phyloP scores from a whole-genome alignment of 2,888 invertebrate genomes.

The Megastigmus dorsalis region DNA sequence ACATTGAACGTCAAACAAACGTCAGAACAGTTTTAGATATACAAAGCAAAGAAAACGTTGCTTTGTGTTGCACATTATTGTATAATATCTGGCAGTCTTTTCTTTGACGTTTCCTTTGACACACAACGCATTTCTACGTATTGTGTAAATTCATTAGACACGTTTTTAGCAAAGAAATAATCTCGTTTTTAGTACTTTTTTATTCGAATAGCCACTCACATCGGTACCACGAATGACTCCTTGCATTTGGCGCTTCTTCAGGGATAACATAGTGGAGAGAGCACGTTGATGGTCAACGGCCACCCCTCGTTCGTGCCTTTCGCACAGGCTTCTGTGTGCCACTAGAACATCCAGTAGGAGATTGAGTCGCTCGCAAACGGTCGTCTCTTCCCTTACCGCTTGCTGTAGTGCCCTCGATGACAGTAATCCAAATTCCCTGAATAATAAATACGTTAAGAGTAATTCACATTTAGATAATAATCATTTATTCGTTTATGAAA shows the following conservation, averaged over 20 bases:
- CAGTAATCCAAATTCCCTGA: constrained; percentile 76
- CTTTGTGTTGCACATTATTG: no score
- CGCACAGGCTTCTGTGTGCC: constrained; percentile 78
- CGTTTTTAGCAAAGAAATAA: not conserved
- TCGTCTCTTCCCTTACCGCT: constrained; percentile 76
- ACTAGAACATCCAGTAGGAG: constrained; percentile 77
- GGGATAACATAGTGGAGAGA: constrained; percentile 78
- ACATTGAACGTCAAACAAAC: no score
- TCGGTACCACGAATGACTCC: constrained; percentile 79
- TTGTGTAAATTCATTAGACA: not conserved
- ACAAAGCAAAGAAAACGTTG: no score
- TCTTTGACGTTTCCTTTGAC: no score
- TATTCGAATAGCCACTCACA: constrained; percentile 73
- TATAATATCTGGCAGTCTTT: no score
- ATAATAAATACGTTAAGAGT: constrained; percentile 46
- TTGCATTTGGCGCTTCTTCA: constrained; percentile 80
- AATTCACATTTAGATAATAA: not conserved
- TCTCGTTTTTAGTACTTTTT: not conserved
- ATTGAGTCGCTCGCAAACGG: constrained; percentile 77
- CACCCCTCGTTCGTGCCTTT: constrained; percentile 79
- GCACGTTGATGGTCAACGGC: constrained; percentile 80
- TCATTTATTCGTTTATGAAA: no score
- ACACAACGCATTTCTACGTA: no score
- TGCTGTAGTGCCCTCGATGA: constrained; percentile 76
- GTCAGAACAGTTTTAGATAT: no score